Base-by-base conservation (phyloP, 2,888 invertebrate species). In the Drosophila paucipuncta region DNA sequence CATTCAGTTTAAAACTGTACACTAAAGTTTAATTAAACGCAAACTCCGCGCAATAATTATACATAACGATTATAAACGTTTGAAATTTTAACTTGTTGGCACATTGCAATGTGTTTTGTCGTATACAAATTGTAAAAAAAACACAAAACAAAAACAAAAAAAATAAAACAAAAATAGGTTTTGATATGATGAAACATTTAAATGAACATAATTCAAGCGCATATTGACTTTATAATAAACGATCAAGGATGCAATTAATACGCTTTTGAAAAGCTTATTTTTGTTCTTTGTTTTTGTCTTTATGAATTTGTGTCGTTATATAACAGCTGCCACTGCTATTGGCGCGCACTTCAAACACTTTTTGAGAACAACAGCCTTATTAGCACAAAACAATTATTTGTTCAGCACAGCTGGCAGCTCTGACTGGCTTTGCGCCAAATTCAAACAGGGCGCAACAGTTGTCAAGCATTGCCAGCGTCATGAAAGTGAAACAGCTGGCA, bases 1-100 rank as follows among this genome's bases (percentile, higher is more conserved):
- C 68, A 82, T 84, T 86, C 86, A 85, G 89, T 85, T 85, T 22
- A 64, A 88, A 88, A 88, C 84, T 85, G 89, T 70, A 65, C 16
- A 82, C 66, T 82, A 80, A 83, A 73, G 37, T 71, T 73, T 65
- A 85, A 85, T 74, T 70, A 67, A 78, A 50, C 41, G 78, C 85
- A 82, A 80, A 85, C 78, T 85, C 68, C 78, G 80, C 85, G 83
- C 82, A 85, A 85, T 85, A 85, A 87, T 76, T 80, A 87, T 76
- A 69, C 22, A 57, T 66, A 79, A 67, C 67, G 73, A 77, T 85
- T 79, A 83, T 69, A 85, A 82, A 76, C 77, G 88, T 88, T 88
- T 80, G 76, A 86, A 82, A 86, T 85, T 86, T 86, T 86, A 86
- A 89, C 81, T 79, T 86, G 86, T 86, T 86, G 80, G 81, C 86